These are phyloP conservation scores for Nesoenas mayeri DNA, from an alignment of 2,113 vertebrate species.

Conservation along the genomic window DNA sequence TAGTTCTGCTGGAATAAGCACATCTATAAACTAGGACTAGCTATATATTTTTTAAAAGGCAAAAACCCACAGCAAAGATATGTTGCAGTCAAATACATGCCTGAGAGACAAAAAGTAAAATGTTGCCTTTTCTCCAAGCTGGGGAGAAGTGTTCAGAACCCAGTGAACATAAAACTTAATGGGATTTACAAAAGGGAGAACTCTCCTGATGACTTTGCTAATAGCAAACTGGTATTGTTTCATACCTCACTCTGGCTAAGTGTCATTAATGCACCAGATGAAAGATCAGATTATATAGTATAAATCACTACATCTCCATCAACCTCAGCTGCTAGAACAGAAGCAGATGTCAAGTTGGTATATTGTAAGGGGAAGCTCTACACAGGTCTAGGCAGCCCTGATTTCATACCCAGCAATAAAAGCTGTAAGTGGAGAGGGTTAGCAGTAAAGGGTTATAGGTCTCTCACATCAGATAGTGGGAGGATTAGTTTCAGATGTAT, in stretches of 20 bases:
- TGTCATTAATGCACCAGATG: not conserved
- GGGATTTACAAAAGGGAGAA: not conserved
- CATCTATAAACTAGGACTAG: not conserved
- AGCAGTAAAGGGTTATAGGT: not conserved
- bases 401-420: slow-evolving; percentile 20
- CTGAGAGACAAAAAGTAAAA: not conserved
- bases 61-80: no score
- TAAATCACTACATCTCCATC: not conserved
- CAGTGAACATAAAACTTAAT: not conserved
- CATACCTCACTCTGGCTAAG: not conserved
- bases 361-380: not conserved
- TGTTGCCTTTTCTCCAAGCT: not conserved
- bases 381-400: not conserved
- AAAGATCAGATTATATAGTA: not conserved
- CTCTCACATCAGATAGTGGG: slow-evolving; percentile 6
- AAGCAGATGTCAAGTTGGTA: not conserved
- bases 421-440: slow-evolving; percentile 16
- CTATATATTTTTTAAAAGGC: not conserved
- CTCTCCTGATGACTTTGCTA: not conserved
- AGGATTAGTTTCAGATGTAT: slow-evolving; percentile 65
- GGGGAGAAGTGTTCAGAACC: not conserved
- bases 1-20: not conserved
- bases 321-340: not conserved
- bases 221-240: not conserved
- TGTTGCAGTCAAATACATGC: no score